These are phyloP conservation scores for Microplitis deprimator DNA, from an alignment of 2,888 invertebrate genomes.

Conservation along the genomic window DNA sequence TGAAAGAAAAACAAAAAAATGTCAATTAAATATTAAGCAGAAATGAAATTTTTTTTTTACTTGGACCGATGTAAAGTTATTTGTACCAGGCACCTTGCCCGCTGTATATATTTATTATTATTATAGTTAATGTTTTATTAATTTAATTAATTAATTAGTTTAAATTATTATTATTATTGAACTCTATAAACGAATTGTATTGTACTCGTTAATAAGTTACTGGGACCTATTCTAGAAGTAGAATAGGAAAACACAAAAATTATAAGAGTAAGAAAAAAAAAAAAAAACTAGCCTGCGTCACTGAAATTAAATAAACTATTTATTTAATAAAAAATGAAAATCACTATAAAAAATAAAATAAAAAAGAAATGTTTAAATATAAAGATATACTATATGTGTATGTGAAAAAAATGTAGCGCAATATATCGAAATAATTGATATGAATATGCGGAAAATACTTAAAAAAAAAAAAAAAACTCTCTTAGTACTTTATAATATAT, in stretches of 20 bases:
- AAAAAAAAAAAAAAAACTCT: constrained; percentile 1
- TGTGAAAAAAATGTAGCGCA: constrained; percentile 14
- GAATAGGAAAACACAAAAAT: constrained; percentile 39
- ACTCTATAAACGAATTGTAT: constrained; percentile 67
- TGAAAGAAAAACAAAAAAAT: no score
- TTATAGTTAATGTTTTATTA: constrained; percentile 28
- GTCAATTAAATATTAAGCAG: no score
- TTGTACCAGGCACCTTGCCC: constrained; percentile 63
- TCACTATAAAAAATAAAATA: constrained; percentile 26
- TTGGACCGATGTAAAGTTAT: no score
- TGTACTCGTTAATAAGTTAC: constrained; percentile 65
- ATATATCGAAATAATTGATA: constrained; percentile 27
- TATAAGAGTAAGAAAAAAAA: constrained; percentile 31
- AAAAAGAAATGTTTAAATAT: constrained; percentile 35
- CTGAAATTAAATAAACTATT: constrained; percentile 42
- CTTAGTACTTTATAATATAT: not conserved
- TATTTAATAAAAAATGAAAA: constrained; percentile 1
- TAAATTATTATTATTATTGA: constrained; percentile 58
- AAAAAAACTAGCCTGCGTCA: constrained; percentile 54
- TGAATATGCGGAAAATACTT: not conserved
- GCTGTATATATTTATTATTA: constrained; percentile 65
- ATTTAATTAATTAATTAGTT: constrained; percentile 1
- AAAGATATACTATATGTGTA: constrained; percentile 12
- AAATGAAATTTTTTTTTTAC: constrained; percentile 19
- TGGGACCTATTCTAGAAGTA: constrained; percentile 40